Conservation (phyloP, 2,888 invertebrate species). For the Drosophila neonasuta region DNA sequence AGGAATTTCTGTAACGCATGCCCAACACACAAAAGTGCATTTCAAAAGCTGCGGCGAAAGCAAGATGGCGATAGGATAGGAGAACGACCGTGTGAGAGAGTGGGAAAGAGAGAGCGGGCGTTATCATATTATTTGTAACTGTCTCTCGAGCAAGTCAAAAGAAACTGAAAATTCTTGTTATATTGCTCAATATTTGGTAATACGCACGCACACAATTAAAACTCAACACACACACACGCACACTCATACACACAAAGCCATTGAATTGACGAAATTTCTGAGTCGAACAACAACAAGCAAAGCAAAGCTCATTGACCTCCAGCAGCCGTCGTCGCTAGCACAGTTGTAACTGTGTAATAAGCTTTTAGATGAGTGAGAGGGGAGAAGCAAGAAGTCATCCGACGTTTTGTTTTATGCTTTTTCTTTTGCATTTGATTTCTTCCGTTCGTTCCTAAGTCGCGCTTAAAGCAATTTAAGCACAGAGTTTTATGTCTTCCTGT, state of each 20-base stretch:
- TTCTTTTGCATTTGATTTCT: conserved; percentile 32
- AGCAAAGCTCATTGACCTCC: conserved; percentile 77
- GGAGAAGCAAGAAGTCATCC: conserved; percentile 31
- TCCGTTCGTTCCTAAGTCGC: conserved; percentile 34
- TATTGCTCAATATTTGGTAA: conserved; percentile 78
- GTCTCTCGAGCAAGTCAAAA: conserved; percentile 62
- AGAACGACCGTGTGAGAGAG: conserved; percentile 5
- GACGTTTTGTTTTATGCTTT: conserved; percentile 15
- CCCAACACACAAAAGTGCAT: conserved; percentile 32
- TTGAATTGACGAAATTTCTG: conserved; percentile 75
- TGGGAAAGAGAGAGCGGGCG: conserved; percentile 16
- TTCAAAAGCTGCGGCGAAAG: conserved; percentile 24
- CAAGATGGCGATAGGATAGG: conserved; percentile 1
- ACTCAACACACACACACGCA: conserved; percentile 31
- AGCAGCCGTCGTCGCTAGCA: conserved; percentile 35
- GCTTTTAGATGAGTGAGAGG: conserved; percentile 14
- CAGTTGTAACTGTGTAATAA: conserved; percentile 75
- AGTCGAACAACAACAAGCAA: conserved; percentile 60
- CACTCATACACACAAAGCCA: conserved; percentile 57
- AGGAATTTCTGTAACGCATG: conserved; percentile 35
- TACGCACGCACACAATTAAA: conserved; percentile 54
- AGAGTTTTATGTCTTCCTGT: conserved; percentile 55
- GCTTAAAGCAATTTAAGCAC: conserved; percentile 40
- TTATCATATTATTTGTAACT: conserved; percentile 49
- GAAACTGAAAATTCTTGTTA: conserved; percentile 74